Conservation (phyloP, 2,888 invertebrate genomes). For the Chorisops tibialis region DNA sequence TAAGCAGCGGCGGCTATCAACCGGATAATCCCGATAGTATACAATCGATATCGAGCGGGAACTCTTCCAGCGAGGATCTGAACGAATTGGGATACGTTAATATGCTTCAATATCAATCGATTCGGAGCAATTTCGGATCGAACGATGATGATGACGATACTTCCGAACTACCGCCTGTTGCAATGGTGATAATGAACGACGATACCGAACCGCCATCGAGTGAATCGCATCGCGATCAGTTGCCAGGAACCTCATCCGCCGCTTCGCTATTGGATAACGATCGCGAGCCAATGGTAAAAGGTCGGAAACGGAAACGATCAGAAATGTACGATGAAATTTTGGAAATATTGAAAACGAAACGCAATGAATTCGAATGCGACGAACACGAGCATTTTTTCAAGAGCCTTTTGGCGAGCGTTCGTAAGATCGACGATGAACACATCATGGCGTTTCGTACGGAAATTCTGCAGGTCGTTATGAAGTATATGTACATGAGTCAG, state of each 20-base stretch:
- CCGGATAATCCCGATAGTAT: not conserved
- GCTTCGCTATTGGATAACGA: not conserved
- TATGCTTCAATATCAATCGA: conserved; percentile 4
- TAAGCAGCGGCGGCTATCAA: not conserved
- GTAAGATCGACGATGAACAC: conserved; percentile 35
- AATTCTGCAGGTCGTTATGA: conserved; percentile 35
- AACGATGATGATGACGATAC: not conserved
- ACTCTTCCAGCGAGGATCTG: not conserved
- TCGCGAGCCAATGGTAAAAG: not conserved
- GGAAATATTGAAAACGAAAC: conserved; percentile 8
- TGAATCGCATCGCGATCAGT: no score
- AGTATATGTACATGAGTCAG: conserved; percentile 36
- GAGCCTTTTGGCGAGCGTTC: conserved; percentile 35
- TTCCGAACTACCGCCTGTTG: not conserved
- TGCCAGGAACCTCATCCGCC: no score
- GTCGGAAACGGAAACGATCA: not conserved
- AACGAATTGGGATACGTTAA: conserved; percentile 5
- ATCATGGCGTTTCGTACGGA: conserved; percentile 36
- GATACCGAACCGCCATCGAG: no score
- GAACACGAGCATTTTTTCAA: conserved; percentile 37
- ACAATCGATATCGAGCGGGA: conserved; percentile 1
- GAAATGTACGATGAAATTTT: conserved; percentile 26
- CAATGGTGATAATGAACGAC: not conserved
- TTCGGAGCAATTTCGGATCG: no score
- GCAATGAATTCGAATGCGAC: conserved; percentile 27